Conservation (phyloP, 2,113 vertebrate genomes). For the Anolis carolinensis region DNA sequence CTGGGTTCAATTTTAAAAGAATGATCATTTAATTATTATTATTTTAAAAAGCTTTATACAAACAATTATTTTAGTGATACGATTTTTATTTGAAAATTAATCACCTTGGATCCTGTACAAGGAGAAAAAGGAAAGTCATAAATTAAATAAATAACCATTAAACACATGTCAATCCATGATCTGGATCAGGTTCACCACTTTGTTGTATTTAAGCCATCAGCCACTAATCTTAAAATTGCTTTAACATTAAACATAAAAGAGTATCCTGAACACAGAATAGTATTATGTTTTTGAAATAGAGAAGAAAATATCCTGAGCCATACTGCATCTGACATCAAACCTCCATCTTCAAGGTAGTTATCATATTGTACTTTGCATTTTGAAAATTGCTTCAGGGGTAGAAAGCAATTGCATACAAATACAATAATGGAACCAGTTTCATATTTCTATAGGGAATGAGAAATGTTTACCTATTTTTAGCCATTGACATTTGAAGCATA, state of each 20-base stretch:
- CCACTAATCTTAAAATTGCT: neutral
- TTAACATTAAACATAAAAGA: neutral
- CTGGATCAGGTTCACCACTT: too few species aligned
- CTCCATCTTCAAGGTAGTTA: neutral
- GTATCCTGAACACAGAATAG: neutral
- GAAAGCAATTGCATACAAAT: conserved; percentile 47
- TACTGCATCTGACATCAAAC: neutral
- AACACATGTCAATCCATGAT: too few species aligned
- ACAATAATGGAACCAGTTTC: conserved; percentile 42
- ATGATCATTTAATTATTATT: too few species aligned
- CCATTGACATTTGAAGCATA: neutral
- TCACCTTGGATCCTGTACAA: too few species aligned
- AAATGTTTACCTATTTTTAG: conserved; percentile 28
- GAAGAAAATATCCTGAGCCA: neutral
- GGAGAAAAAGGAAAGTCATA: too few species aligned
- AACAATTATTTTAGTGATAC: too few species aligned
- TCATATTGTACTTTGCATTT: neutral
- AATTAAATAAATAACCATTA: neutral
- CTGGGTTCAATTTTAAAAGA: neutral
- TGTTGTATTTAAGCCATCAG: too few species aligned
- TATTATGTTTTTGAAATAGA: neutral
- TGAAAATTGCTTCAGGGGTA: conserved; percentile 10
- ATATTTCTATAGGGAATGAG: conserved; percentile 24
- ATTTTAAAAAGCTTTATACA: too few species aligned
- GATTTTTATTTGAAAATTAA: too few species aligned